Evolutionary conservation across 2,888 invertebrate genomes (phyloP), one percentile per base, ranked within the genome.

Genomic region (Chesias legatella): DNA sequence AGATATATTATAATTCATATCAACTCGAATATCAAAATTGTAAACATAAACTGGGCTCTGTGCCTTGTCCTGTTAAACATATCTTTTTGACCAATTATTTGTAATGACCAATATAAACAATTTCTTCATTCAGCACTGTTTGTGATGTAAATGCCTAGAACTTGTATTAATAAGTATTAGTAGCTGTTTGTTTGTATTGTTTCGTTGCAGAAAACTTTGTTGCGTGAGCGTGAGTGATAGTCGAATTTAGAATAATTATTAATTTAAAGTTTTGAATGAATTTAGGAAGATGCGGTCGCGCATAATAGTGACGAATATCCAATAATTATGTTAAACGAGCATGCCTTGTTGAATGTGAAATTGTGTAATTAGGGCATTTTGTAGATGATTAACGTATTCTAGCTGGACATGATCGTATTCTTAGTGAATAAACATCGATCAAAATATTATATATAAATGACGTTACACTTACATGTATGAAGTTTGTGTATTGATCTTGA

Each of bases 101-200:
- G 70, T 83, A 77, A 75, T 79, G 77, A 82, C 75, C 78, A 77
- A 79, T 79, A 64, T 75, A 66, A 73, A 75, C 72, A 64, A 67
- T 71, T 74, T 70, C 64, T 69, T 81, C 74, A 73, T 80, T 80
- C 78, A 75, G 73, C 78, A 80, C 79, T 79, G 76, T 63, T 78
- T 85, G 86, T 86, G 86, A 86, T 67, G 78, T 79, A 77, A 78
- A 78, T 74, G 75, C 79, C 79, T 84, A 68, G 65, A 82, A 82
- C 73, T 79, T 79, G 86, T 86, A 86, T 88, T 86, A 84, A 76
- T 85, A 86, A 88, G 88, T 86, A 88, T 88, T 88, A 88, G 81
- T 83, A 80, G 76, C 74, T 81, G 80, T 77, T 79, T 83, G 77
- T 67, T 76, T 73, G 71, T 73, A 71, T 72, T 72, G 69, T 73